Evolutionary conservation across 1,140 invertebrate species (phyloP).

Genomic region (Homarus americanus): DNA sequence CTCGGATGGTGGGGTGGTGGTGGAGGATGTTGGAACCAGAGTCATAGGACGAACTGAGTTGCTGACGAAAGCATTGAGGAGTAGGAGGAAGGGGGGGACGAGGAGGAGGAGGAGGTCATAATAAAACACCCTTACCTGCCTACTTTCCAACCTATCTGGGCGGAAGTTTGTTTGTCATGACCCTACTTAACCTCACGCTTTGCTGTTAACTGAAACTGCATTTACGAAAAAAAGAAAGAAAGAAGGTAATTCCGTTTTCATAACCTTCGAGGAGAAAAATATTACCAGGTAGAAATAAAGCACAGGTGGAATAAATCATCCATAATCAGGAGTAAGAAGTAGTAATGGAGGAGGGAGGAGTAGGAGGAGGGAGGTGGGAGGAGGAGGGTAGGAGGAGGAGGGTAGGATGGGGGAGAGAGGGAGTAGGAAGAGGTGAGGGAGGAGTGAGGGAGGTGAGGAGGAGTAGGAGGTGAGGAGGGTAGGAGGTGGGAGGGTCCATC

Average conservation of each 20-base stretch:
- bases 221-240: too few species aligned
- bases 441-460: not conserved
- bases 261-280: not conserved
- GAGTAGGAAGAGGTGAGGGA: not conserved
- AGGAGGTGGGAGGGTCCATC: not conserved
- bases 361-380: not conserved
- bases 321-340: not conserved
- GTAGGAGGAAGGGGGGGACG: slow-evolving; percentile 2
- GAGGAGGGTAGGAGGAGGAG: too few species aligned
- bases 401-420: too few species aligned
- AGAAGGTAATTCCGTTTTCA: too few species aligned
- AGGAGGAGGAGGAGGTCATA: not conserved
- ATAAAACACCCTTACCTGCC: too few species aligned
- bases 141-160: too few species aligned
- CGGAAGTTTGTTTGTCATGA: not conserved
- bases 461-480: too few species aligned
- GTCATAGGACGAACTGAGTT: not conserved
- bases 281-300: not conserved
- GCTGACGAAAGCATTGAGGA: too few species aligned
- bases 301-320: not conserved
- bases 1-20: not conserved
- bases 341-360: not conserved
- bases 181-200: too few species aligned
- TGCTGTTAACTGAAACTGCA: too few species aligned
- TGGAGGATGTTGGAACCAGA: too few species aligned